Base-by-base conservation (phyloP, 2,113 vertebrate genomes). In the Ciconia maguari region DNA sequence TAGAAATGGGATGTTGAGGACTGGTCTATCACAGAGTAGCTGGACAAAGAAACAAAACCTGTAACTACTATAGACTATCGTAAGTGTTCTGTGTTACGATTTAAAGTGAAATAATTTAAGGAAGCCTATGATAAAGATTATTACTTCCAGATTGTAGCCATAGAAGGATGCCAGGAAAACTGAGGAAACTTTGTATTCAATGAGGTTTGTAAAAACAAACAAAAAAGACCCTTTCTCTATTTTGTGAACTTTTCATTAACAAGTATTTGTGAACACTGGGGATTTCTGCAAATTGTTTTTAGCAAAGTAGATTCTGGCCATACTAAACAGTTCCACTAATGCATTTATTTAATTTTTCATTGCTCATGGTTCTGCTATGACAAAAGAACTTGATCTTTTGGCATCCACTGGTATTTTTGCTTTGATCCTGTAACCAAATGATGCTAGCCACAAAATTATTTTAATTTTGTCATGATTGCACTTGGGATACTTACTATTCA, bases 391-490 rank as follows among this genome's bases (percentile, higher is more conserved):
- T 36, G 27, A 64, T 87, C 49, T 93, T 90, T 90, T 80, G 58
- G 29, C 41, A 86, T 80, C n/a, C 38, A 82, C 44, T 57, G 87
- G 60, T 79, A 41, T 38, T 91, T 91, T 94, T 95, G 32, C 57
- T 91, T 93, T 91, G 65, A 93, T 96, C 65, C 65, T 91, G 24
- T 69, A 87, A 79, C 24, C 21, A 85, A 89, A 85, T 85, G 6
- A 71, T 79, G 55, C 61, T 76, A 83, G 26, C 44, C 89, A 94
- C 52, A 93, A 52, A 87, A 72, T 79, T 48, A 9, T 82, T 94
- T 70, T 78, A 70, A 78, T 84, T 94, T 94, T 91, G 27, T 76
- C 58, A 29, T 93, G 61, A 91, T 79, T 89, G 54, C 44, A 61
- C 30, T 65, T 34, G 34, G 34, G 74, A 64, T 93, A 41, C 65